Conservation (phyloP, 2,113 vertebrate genomes). For the Delphinapterus leucas region DNA sequence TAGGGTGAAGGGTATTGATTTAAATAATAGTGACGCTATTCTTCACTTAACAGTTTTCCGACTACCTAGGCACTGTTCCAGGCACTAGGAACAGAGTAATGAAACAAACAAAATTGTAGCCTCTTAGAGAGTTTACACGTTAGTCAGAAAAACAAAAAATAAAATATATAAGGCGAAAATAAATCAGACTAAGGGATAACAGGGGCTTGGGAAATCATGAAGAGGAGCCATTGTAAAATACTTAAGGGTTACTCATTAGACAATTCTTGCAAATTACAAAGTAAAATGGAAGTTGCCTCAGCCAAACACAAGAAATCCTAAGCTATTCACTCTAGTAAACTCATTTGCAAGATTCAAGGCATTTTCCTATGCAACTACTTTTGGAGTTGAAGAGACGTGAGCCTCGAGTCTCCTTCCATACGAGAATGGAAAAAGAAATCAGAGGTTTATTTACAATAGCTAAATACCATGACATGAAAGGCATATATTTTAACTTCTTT, state of each 20-base stretch:
- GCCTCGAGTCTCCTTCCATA: constrained; percentile 61
- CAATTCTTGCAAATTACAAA: constrained; percentile 51
- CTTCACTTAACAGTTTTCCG: not conserved
- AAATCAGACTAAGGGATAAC: not conserved
- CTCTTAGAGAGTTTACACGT: not conserved
- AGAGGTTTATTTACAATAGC: not conserved
- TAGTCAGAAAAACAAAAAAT: constrained; percentile 4
- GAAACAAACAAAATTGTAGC: not conserved
- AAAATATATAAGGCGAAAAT: not conserved
- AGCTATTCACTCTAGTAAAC: constrained; percentile 43
- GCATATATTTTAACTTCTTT: not conserved
- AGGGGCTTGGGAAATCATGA: not conserved
- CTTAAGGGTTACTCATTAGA: not conserved
- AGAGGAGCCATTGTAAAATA: not conserved
- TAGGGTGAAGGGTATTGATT: not conserved
- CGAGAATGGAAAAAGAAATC: constrained; percentile 30
- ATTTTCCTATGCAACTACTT: constrained; percentile 68
- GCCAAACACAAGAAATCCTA: constrained; percentile 41
- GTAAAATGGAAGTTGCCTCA: constrained; percentile 62
- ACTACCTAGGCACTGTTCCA: not conserved
- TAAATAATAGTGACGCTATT: not conserved
- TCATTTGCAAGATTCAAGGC: constrained; percentile 64
- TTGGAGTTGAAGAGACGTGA: constrained; percentile 67
- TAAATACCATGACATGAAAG: not conserved
- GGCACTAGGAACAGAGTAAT: not conserved